Evolutionary conservation across 2,113 vertebrate species (phyloP).

Genomic region (Pungitius pungitius): DNA sequence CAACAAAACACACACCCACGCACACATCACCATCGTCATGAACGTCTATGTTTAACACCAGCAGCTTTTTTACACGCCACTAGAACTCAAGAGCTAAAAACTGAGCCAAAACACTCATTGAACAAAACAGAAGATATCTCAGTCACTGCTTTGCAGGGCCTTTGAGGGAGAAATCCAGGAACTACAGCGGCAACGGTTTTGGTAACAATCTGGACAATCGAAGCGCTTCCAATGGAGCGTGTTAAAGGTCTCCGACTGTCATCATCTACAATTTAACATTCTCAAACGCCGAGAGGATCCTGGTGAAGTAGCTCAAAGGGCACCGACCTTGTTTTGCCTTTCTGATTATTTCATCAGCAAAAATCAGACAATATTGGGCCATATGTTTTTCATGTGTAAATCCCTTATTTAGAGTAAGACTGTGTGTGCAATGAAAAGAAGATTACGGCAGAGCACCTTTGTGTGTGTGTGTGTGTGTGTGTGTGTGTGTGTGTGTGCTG

Average conservation of each 20-base stretch:
- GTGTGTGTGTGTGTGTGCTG: constrained; percentile 19
- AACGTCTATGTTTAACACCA: background rate
- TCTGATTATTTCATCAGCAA: background rate
- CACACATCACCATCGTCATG: constrained; percentile 29
- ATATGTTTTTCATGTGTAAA: background rate
- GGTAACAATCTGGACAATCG: background rate
- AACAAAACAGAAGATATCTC: background rate
- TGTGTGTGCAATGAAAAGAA: background rate
- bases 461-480: constrained; percentile 6
- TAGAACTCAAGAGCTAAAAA: background rate
- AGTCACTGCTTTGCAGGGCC: background rate
- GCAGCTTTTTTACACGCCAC: background rate
- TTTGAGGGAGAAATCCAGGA: background rate
- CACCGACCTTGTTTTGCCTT: background rate
- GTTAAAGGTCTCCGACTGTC: too few species aligned
- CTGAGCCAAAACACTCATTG: background rate
- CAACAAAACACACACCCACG: constrained; percentile 65
- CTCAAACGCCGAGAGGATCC: background rate
- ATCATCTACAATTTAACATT: background rate
- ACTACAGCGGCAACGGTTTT: background rate
- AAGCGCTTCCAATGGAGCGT: background rate
- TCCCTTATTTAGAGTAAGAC: background rate
- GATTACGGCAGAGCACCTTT: background rate
- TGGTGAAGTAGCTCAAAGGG: constrained; percentile 8
- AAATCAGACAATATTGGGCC: background rate